Base-by-base conservation (phyloP, 2,888 invertebrate species). In the Cepaea hortensis region DNA sequence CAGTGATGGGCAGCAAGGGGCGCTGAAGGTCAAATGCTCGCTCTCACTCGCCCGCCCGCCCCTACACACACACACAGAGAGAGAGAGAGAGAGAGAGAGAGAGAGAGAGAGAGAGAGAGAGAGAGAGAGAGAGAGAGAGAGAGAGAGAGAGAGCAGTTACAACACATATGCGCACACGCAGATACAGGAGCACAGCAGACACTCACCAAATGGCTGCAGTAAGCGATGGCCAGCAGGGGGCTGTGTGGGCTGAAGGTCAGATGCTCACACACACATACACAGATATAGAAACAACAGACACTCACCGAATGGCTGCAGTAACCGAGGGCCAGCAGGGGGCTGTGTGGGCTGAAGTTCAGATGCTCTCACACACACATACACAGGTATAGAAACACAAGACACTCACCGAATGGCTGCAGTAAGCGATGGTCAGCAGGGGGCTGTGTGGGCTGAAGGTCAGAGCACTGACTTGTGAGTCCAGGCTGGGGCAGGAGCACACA, bases 271-370 rank as follows among this genome's bases (percentile, higher is more conserved):
- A 55, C 55, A 55, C 55, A 55, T 55, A 55, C 55, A 55, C 55
- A 55, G 55, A 9, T 55, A 55, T 11, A 55, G 7, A 55, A 55
- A 55, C 55, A 55, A 35, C 1, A 65, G 18, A 11, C 18, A 89
- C 92, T 92, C 94, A 97, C 97, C 96, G 96, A 97, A 91, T 97
- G 96, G 95, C 98, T 97, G 0, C 97, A 96, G 95, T 97, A 98
- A 3, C 96, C 96, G 15, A 97, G 95, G 65, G 97, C 95, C 11
- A 98, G 94, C 76, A 95, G 95, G 6, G 96, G 95, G 3, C 95
- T 94, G 13, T 93, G 94, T 35, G 96, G 95, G 92, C 97, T 96
- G 76, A 98, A 95, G 0, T 96, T 95, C 90, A 98, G 91, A 0
- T 55, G 55, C 6, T 11, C 55, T 55, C 6, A 55, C 6, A 11